Conservation (phyloP, 1,140 invertebrate genomes). For the Arctopsyche grandis region DNA sequence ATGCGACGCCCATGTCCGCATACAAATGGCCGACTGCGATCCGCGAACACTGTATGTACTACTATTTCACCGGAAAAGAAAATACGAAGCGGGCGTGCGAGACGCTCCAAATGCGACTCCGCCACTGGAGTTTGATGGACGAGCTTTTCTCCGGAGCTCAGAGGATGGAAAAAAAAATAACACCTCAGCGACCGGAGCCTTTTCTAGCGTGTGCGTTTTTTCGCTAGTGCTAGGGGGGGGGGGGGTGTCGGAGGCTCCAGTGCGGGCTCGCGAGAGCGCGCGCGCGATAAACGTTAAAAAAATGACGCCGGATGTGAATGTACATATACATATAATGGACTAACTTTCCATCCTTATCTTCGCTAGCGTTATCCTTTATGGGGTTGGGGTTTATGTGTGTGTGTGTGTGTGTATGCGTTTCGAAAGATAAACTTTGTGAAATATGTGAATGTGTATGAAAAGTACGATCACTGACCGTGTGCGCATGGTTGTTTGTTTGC, state of each 20-base stretch:
- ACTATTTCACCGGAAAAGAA: conserved; percentile 25
- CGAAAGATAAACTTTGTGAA: conserved; percentile 1
- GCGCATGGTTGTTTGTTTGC: no score
- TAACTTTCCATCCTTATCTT: conserved; percentile 9
- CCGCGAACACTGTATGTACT: conserved; percentile 3
- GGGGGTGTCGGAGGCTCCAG: neutral
- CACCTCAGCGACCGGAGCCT: neutral
- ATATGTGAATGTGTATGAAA: no score
- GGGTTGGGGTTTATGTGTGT: no score
- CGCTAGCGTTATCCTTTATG: neutral
- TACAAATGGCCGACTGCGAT: conserved; percentile 44
- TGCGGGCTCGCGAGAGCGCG: neutral
- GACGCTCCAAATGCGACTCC: conserved; percentile 12
- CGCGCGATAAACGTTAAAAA: neutral
- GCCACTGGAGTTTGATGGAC: conserved; percentile 44
- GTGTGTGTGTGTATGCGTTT: neutral
- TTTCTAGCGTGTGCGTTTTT: neutral
- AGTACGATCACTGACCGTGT: no score
- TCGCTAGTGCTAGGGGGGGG: neutral
- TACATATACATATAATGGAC: neutral
- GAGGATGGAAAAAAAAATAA: neutral
- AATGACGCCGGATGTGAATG: conserved; percentile 19
- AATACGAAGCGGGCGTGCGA: neutral
- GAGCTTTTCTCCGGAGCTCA: neutral
- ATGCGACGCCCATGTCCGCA: conserved; percentile 42